A percentile compares a stretch with the other conserved stretches of the same genome.
Conservation (phyloP, 1,140 invertebrate genomes). For the Brachionus manjavacas region DNA sequence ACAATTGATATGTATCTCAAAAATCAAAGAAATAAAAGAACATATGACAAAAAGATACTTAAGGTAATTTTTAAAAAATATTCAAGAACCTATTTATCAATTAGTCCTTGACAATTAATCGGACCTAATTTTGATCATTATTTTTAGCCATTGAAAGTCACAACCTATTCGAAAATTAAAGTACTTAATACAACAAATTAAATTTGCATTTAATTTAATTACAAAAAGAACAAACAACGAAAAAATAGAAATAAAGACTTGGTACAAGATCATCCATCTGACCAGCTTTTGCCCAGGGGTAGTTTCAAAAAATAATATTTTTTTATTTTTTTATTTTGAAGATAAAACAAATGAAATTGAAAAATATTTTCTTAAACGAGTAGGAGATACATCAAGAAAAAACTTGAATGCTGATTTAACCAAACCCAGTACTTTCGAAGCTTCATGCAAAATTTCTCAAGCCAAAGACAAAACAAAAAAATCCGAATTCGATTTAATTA, state of each 20-base stretch:
- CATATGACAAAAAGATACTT: background rate
- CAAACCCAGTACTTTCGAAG: background rate
- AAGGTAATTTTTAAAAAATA: background rate
- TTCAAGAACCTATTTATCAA: background rate
- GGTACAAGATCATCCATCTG: background rate
- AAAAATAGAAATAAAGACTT: background rate
- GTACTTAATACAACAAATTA: background rate
- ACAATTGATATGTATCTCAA: background rate
- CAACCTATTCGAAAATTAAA: conserved; percentile 15
- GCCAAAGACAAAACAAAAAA: background rate
- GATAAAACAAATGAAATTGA: conserved; percentile 8
- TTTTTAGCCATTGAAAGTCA: background rate
- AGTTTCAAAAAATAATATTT: background rate
- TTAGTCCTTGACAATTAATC: background rate
- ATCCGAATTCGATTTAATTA: background rate
- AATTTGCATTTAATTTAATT: background rate
- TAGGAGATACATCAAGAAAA: background rate
- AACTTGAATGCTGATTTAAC: background rate
- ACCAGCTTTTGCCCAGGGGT: background rate
- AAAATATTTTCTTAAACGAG: conserved; percentile 28
- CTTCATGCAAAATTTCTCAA: background rate
- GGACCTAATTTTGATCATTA: background rate
- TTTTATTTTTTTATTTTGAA: background rate
- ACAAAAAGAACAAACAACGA: background rate
- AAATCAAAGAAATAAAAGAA: background rate